phyloP scores from a whole-genome alignment of 2,113 vertebrate species.

The Tyto alba region DNA sequence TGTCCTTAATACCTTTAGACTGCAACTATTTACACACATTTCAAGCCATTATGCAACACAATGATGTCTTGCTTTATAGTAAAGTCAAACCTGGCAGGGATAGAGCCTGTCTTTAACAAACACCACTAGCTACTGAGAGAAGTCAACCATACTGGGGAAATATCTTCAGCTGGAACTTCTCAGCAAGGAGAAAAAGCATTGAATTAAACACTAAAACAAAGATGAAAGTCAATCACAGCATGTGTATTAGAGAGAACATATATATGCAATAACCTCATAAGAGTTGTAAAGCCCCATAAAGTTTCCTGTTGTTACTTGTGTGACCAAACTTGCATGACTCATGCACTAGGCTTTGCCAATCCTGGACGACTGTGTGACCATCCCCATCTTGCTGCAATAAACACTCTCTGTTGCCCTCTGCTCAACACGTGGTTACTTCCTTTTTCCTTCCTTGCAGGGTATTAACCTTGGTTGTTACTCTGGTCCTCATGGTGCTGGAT shows the following conservation, averaged over 20 bases:
- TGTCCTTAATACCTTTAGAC: neutral
- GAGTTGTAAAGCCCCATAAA: neutral
- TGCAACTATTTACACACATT: neutral
- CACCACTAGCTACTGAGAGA: neutral
- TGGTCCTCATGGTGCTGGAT: neutral
- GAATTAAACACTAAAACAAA: neutral
- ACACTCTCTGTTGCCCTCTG: neutral
- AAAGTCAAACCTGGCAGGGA: neutral
- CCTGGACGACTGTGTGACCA: neutral
- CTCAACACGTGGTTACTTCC: neutral
- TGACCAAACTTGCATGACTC: conserved; percentile 3
- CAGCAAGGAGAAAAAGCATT: neutral
- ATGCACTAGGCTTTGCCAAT: neutral
- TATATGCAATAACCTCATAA: neutral
- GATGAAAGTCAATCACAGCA: neutral
- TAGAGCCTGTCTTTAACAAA: neutral
- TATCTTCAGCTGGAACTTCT: neutral
- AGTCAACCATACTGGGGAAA: neutral
- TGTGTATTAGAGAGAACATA: neutral
- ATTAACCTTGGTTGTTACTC: conserved; percentile 24
- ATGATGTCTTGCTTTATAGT: neutral
- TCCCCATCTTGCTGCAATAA: neutral
- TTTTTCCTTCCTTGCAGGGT: conserved; percentile 10
- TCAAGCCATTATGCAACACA: neutral
- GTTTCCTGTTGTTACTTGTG: neutral